Evolutionary conservation across 2,113 vertebrate genomes (phyloP).

Genomic region (Microtus pennsylvanicus): DNA sequence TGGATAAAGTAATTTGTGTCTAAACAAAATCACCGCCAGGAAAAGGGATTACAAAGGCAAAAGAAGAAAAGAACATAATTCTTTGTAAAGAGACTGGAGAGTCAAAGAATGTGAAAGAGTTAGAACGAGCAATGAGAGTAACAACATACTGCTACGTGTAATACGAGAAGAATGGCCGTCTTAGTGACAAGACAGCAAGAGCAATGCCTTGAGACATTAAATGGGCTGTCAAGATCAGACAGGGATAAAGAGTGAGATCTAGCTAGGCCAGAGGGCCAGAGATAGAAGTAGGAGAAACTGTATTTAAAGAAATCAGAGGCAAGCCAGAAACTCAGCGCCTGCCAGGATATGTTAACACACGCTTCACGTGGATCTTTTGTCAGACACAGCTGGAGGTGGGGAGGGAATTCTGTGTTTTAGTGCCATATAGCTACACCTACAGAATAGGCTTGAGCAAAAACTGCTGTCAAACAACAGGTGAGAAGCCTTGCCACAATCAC

Average conservation of each 20-base stretch:
- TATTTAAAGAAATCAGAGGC: neutral
- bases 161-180: neutral
- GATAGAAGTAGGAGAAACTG: neutral
- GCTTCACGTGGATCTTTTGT: neutral
- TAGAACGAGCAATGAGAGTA: neutral
- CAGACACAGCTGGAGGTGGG: neutral
- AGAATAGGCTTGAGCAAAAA: neutral
- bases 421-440: neutral
- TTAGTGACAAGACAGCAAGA: neutral
- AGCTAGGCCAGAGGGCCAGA: neutral
- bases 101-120: neutral
- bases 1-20: neutral
- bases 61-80: neutral
- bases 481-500: neutral
- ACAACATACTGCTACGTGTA: neutral
- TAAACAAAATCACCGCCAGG: neutral
- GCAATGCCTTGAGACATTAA: neutral
- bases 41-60: neutral
- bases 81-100: neutral
- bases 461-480: neutral
- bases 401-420: neutral
- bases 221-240: slow-evolving; percentile 9
- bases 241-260: slow-evolving; percentile 20
- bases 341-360: too few species aligned
- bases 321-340: fast-evolving